These are phyloP conservation scores for Andinoacara biseriatus DNA, from an alignment of 2,113 vertebrate genomes.

Conservation along the genomic window DNA sequence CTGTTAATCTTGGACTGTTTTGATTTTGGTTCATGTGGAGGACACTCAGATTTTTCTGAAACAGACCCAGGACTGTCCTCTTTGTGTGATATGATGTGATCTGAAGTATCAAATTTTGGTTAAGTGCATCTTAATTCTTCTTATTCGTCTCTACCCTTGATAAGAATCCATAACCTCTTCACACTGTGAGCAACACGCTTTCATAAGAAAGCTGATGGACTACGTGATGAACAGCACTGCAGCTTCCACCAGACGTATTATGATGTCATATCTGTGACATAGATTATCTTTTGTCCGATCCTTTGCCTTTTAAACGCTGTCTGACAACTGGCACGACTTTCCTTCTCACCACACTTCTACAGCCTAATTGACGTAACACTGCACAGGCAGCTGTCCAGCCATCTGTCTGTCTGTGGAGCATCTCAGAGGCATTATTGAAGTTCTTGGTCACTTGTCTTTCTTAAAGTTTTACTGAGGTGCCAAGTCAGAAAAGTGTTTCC, in stretches of 20 bases:
- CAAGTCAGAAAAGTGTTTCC: background rate
- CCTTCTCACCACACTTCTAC: background rate
- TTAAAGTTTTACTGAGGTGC: background rate
- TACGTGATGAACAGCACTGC: background rate
- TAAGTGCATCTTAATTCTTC: background rate
- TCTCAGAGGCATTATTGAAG: background rate
- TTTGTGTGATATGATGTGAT: background rate
- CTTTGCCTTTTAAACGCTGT: background rate
- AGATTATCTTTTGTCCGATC: background rate
- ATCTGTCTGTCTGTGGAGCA: conserved; percentile 1
- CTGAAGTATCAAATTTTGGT: background rate
- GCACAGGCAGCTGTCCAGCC: background rate
- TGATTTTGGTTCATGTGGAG: too few species aligned
- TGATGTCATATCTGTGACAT: background rate
- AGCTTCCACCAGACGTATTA: background rate
- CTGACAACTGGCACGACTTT: background rate
- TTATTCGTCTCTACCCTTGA: background rate
- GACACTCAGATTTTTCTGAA: background rate
- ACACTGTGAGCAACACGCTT: background rate
- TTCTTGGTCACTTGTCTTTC: conserved; percentile 9
- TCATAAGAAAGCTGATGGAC: too few species aligned
- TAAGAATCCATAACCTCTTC: background rate
- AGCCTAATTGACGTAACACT: background rate
- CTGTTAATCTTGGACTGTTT: background rate
- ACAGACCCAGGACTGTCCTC: background rate